These are phyloP conservation scores for Beris chalybata DNA, from an alignment of 2,888 invertebrate genomes.

Conservation along the genomic window DNA sequence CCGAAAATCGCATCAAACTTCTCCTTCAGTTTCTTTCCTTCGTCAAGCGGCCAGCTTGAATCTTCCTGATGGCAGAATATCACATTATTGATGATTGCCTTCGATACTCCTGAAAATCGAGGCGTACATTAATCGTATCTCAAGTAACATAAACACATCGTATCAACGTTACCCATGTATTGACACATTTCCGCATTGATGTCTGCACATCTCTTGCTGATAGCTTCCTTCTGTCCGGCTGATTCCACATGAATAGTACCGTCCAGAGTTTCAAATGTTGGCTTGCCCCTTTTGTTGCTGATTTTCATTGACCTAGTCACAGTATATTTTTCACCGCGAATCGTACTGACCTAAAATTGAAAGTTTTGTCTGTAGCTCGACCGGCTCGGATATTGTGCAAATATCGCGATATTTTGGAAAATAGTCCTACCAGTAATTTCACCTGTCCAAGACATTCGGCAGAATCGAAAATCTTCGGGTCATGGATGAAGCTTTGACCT, in stretches of 20 bases:
- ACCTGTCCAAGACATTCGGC: slow-evolving; percentile 54
- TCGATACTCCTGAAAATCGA: slow-evolving; percentile 70
- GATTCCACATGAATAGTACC: slow-evolving; percentile 63
- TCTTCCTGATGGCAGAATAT: slow-evolving; percentile 99
- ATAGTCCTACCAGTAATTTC: slow-evolving; percentile 50
- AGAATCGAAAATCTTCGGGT: slow-evolving; percentile 69
- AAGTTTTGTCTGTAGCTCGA: too few relatives aligned
- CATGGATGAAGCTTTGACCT: slow-evolving; percentile 85
- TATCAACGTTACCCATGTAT: slow-evolving; percentile 55
- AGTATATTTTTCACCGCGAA: slow-evolving; percentile 64
- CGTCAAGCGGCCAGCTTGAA: slow-evolving; percentile 93
- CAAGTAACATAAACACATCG: background rate
- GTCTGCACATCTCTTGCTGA: slow-evolving; percentile 71
- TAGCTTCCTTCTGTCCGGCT: slow-evolving; percentile 59
- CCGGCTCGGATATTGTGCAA: too few relatives aligned
- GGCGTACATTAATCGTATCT: background rate
- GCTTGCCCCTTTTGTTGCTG: slow-evolving; percentile 60
- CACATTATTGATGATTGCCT: slow-evolving; percentile 92
- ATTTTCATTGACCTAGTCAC: slow-evolving; percentile 71
- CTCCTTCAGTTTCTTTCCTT: slow-evolving; percentile 89
- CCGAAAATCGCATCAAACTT: slow-evolving; percentile 99
- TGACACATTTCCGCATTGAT: slow-evolving; percentile 72
- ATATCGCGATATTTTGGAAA: too few relatives aligned
- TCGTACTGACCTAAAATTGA: slow-evolving; percentile 56
- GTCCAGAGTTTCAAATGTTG: slow-evolving; percentile 69